phyloP scores from a whole-genome alignment of 2,113 vertebrate species.

The Agapornis roseicollis region DNA sequence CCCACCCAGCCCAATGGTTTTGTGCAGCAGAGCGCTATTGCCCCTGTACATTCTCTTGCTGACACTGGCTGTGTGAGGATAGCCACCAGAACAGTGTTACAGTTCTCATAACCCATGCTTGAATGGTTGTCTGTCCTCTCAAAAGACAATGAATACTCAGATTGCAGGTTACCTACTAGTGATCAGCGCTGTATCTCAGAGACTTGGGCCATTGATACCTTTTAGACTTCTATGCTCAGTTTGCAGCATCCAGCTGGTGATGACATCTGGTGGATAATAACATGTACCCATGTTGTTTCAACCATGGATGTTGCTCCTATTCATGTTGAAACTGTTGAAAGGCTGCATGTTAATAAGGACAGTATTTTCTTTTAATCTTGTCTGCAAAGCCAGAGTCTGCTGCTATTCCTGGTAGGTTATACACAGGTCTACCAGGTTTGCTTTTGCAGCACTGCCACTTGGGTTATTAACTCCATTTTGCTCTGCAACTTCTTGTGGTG shows the following conservation, averaged over 20 bases:
- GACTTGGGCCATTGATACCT: not conserved
- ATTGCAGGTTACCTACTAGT: not conserved
- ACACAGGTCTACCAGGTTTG: not conserved
- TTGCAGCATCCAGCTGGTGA: not conserved
- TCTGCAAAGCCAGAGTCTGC: not conserved
- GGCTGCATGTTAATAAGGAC: not conserved
- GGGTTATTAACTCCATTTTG: not conserved
- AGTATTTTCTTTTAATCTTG: not conserved
- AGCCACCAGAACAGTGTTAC: not conserved
- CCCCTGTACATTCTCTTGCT: not conserved
- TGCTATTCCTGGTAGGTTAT: not conserved
- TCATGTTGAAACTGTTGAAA: not conserved
- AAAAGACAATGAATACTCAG: not conserved
- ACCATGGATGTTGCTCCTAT: not conserved
- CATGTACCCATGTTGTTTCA: accelerated
- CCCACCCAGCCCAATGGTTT: not conserved
- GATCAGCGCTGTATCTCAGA: not conserved
- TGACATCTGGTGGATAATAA: not conserved
- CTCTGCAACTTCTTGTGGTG: not conserved
- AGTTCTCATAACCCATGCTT: not conserved
- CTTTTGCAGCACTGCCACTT: not conserved
- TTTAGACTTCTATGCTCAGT: not conserved
- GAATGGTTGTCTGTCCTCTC: not conserved
- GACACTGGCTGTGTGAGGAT: not conserved
- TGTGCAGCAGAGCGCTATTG: not conserved